phyloP scores from a whole-genome alignment of 2,888 invertebrate genomes.

The Ferrisia virgata region DNA sequence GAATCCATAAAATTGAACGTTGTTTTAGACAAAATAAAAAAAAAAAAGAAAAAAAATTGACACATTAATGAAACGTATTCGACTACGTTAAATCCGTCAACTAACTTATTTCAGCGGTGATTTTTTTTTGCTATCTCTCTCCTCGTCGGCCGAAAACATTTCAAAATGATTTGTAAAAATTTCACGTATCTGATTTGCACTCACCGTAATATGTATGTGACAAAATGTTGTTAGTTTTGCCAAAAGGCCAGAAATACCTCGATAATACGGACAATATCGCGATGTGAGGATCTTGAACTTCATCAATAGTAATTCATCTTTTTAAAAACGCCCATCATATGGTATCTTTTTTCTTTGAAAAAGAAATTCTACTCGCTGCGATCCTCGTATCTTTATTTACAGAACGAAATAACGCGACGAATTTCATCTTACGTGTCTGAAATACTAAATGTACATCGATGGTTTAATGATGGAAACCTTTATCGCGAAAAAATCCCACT shows the following conservation, averaged over 20 bases:
- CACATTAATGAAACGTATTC: neutral
- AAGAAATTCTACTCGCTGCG: neutral
- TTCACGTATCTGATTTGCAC: constrained; percentile 2
- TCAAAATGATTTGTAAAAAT: neutral
- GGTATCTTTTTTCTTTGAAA: neutral
- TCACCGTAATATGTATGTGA: neutral
- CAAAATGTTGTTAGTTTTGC: neutral
- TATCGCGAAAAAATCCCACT: neutral
- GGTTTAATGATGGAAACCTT: neutral
- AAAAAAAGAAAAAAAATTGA: neutral
- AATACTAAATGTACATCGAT: neutral
- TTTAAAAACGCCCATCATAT: neutral
- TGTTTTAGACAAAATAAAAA: neutral
- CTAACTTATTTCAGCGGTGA: neutral
- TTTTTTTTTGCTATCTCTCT: neutral
- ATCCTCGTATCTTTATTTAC: neutral
- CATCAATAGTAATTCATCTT: constrained; percentile 15
- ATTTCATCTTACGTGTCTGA: neutral
- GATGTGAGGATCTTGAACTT: neutral
- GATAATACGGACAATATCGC: neutral
- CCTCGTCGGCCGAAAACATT: neutral
- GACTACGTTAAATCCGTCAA: neutral
- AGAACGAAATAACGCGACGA: neutral
- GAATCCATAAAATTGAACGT: constrained; percentile 4
- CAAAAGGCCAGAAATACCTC: neutral